Conservation (phyloP, 2,888 invertebrate genomes). For the Rhingia campestris region DNA sequence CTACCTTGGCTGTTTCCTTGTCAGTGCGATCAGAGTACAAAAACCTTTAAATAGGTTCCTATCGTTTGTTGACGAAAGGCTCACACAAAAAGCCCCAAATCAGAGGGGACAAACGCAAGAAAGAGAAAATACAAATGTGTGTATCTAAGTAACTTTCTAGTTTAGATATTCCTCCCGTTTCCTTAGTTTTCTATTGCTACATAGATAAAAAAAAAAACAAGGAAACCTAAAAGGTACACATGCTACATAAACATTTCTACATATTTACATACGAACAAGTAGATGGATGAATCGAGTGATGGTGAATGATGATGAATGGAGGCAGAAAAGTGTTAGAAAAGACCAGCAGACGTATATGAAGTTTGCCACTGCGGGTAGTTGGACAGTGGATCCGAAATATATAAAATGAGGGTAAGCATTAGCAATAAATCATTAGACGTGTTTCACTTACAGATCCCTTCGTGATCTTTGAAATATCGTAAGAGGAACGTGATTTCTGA, state of each 20-base stretch:
- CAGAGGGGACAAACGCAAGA: background rate
- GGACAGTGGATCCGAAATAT: slow-evolving; percentile 23
- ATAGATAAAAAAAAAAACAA: slow-evolving; percentile 21
- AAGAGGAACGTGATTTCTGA: background rate
- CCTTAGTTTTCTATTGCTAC: slow-evolving; percentile 1
- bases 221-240: slow-evolving; percentile 33
- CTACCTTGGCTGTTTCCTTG: slow-evolving; percentile 20
- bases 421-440: background rate
- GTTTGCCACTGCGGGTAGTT: background rate
- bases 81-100: slow-evolving; percentile 57
- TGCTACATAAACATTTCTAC: background rate
- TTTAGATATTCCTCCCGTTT: slow-evolving; percentile 16
- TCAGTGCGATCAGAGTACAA: slow-evolving; percentile 27
- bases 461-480: background rate
- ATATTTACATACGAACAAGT: slow-evolving; percentile 34
- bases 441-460: background rate
- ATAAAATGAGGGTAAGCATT: background rate
- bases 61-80: slow-evolving; percentile 52
- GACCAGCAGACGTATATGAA: slow-evolving; percentile 10
- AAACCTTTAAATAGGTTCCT: slow-evolving; percentile 52
- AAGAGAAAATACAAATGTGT: slow-evolving; percentile 12
- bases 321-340: slow-evolving; percentile 11
- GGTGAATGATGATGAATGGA: slow-evolving; percentile 43
- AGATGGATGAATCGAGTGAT: slow-evolving; percentile 27
- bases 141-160: slow-evolving; percentile 60